These are phyloP conservation scores for Lepidostoma basale DNA, from an alignment of 1,140 invertebrate species.

Conservation along the genomic window DNA sequence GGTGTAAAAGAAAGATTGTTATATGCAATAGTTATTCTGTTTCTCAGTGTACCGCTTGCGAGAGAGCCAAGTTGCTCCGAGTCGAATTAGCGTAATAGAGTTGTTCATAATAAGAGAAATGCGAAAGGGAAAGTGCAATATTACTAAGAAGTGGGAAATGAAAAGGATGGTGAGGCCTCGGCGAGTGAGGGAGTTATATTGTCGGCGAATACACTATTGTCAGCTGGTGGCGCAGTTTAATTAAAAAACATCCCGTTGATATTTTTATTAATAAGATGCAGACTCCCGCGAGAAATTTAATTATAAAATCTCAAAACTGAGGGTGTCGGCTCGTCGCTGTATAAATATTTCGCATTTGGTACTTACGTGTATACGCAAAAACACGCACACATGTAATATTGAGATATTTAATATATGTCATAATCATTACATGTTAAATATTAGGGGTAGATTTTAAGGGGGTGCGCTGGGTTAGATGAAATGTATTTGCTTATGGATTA, in stretches of 20 bases:
- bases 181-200: conserved; percentile 19
- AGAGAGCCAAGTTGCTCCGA: neutral
- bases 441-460: too few relatives aligned
- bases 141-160: neutral
- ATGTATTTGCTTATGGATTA: too few relatives aligned
- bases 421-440: too few relatives aligned
- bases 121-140: neutral
- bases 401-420: too few relatives aligned
- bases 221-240: conserved; percentile 28
- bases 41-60: too few relatives aligned
- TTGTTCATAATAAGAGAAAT: neutral
- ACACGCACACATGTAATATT: too few relatives aligned
- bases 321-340: too few relatives aligned
- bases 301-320: neutral
- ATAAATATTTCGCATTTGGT: too few relatives aligned
- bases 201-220: conserved; percentile 29
- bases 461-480: too few relatives aligned
- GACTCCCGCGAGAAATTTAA: neutral
- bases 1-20: too few relatives aligned
- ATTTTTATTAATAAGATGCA: conserved; percentile 30
- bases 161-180: neutral
- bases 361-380: too few relatives aligned
- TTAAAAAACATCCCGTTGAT: conserved; percentile 39
- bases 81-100: neutral
- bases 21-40: too few relatives aligned